These are phyloP conservation scores for Misgurnus anguillicaudatus DNA, from an alignment of 2,113 vertebrate genomes.

Conservation along the genomic window DNA sequence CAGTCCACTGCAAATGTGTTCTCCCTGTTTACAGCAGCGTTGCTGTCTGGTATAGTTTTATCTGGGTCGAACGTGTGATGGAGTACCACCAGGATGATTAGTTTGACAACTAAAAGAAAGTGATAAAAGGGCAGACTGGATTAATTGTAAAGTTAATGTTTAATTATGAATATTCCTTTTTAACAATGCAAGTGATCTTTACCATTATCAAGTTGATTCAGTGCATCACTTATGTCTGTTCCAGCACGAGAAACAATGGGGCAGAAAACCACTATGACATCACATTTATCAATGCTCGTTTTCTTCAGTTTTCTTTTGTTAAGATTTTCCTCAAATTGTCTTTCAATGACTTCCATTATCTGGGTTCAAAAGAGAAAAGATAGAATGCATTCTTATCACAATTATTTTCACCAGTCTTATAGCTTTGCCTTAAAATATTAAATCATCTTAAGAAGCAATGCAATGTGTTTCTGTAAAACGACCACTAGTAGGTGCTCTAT, in stretches of 20 bases:
- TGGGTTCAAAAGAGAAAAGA: background rate
- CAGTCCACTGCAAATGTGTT: too few species aligned
- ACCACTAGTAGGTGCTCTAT: too few species aligned
- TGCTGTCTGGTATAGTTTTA: too few species aligned
- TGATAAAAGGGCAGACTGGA: background rate
- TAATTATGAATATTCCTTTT: background rate
- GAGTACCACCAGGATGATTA: background rate
- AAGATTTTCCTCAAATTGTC: background rate
- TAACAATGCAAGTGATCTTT: background rate
- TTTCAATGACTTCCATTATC: background rate
- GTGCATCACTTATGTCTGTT: background rate
- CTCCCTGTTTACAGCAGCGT: too few species aligned
- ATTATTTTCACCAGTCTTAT: too few species aligned
- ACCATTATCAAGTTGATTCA: background rate
- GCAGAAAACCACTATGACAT: conserved; percentile 20
- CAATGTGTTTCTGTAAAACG: too few species aligned
- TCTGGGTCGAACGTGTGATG: too few species aligned
- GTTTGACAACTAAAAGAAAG: background rate
- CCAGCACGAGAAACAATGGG: conserved; percentile 12
- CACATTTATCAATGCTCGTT: background rate
- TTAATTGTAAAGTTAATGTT: background rate
- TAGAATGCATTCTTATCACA: too few species aligned
- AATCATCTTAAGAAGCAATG: too few species aligned
- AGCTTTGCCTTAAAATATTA: too few species aligned
- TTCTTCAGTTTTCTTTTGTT: background rate